A percentile compares a stretch with the other conserved stretches of the same genome.
These are phyloP conservation scores for Thamnophis elegans DNA, from an alignment of 2,797 vertebrate genomes.

Conservation along the genomic window DNA sequence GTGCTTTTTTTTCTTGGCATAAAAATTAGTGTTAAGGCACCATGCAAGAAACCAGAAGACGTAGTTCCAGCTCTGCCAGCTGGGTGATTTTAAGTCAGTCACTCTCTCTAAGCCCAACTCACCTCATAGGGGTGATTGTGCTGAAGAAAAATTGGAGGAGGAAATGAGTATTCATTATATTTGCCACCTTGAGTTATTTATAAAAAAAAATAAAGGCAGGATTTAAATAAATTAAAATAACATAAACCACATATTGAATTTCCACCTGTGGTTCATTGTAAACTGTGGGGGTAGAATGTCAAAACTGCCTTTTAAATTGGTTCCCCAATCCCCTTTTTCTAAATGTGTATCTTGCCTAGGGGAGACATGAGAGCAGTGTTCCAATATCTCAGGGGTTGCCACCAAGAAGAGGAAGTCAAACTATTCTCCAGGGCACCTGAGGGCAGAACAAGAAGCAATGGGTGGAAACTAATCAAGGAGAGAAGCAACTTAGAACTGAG, in stretches of 20 bases:
- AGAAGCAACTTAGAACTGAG: too few relatives aligned
- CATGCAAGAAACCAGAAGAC: not conserved
- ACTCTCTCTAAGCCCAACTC: not conserved
- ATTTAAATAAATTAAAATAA: not conserved
- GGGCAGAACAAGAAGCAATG: too few relatives aligned
- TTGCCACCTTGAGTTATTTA: not conserved
- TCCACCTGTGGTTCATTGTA: not conserved
- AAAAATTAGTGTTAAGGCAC: not conserved
- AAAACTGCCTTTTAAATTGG: not conserved
- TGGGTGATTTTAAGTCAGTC: not conserved
- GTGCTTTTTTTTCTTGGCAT: not conserved
- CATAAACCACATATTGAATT: not conserved
- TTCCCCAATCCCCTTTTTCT: slow-evolving; percentile 6
- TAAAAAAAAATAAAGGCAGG: not conserved
- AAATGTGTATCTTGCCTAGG: not conserved
- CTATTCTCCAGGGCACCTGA: too few relatives aligned
- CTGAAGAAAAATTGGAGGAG: not conserved
- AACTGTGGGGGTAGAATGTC: not conserved
- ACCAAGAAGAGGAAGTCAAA: too few relatives aligned
- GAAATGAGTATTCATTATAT: not conserved
- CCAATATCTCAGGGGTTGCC: too few relatives aligned
- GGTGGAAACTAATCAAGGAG: too few relatives aligned
- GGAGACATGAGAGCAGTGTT: too few relatives aligned
- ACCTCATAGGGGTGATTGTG: not conserved
- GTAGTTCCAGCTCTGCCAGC: not conserved